Conservation (phyloP, 2,888 invertebrate genomes). For the Willowsia nigromaculata region DNA sequence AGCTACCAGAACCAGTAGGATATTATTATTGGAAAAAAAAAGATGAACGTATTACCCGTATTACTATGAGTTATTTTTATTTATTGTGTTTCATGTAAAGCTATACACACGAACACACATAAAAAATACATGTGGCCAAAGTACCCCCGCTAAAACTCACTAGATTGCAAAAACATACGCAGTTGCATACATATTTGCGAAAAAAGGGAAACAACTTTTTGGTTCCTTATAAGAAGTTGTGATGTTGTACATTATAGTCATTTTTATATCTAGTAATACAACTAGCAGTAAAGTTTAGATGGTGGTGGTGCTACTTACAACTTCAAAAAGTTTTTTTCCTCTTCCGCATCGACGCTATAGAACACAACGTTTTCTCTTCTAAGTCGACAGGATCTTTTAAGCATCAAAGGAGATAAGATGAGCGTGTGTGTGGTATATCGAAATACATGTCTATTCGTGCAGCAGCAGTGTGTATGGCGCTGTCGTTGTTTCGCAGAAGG, state of each 20-base stretch:
- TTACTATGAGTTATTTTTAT: slow-evolving; percentile 19
- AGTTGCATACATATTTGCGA: background rate
- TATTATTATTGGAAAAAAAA: background rate
- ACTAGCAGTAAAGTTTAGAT: background rate
- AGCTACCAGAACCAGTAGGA: background rate
- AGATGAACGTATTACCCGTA: slow-evolving; percentile 1
- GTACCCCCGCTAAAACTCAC: background rate
- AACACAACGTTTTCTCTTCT: slow-evolving; percentile 25
- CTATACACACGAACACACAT: too few relatives aligned
- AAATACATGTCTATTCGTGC: background rate
- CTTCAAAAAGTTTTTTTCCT: slow-evolving; percentile 39
- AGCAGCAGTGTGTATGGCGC: background rate
- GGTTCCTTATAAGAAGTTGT: background rate
- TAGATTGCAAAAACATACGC: background rate
- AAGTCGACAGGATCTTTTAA: slow-evolving; percentile 42
- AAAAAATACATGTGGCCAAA: background rate
- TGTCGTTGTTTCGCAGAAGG: background rate
- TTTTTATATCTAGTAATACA: background rate
- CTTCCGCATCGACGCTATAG: slow-evolving; percentile 70
- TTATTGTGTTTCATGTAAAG: slow-evolving; percentile 3
- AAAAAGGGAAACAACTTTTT: background rate
- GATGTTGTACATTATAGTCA: background rate
- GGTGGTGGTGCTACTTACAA: background rate
- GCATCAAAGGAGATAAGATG: slow-evolving; percentile 45
- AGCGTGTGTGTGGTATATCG: background rate